Base-by-base conservation (phyloP, 2,797 vertebrate genomes). In the Momotus momota region DNA sequence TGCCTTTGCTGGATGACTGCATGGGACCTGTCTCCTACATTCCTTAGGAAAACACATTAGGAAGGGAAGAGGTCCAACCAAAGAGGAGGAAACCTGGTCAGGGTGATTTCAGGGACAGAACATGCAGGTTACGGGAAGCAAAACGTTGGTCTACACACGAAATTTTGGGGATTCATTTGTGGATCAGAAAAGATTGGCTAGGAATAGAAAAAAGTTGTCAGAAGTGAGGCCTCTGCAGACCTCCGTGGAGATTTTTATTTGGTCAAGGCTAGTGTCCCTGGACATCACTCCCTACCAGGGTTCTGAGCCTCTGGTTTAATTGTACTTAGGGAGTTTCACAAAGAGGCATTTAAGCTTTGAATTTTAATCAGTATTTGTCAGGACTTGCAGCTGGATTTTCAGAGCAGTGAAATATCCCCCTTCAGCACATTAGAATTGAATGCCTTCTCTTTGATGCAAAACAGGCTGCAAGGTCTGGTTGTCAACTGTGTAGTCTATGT, bases 261-360 rank as follows among this genome's bases (percentile, higher is more conserved):
- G 89, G 86, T 89, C 81, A 90, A 97, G 83, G 77, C 67, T 88
- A 92, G 97, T 97, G 97, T 98, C 98, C 98, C 97, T 97, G 96
- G 96, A 97, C 97, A 96, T 92, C 89, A 91, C 72, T 93, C 96
- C 82, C 67, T 96, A 97, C 98, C 97, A 97, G 98, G 98, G 98
- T 98, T 98, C 97, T 98, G 96, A 98, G 98, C 98, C 97, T 98
- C 98, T 98, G 97, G 91, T 98, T 98, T 97, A 97, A 97, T 96
- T 93, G 92, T 74, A 92, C 90, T 96, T 78, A 86, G 81, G 95
- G 96, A 98, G 98, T 99, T 99, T 98, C 99, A 99, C 99, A 99
- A 99, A 98, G 98, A 98, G 98, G 97, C 98, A 96, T 86, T 96
- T 96, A 93, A 94, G 90, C 96, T 96, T 96, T 96, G 88, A 96